Percentiles rank a stretch among this genome's conserved stretches.
These are phyloP conservation scores for Xanthia icteritia DNA, from an alignment of 2,888 invertebrate genomes.

Conservation along the genomic window DNA sequence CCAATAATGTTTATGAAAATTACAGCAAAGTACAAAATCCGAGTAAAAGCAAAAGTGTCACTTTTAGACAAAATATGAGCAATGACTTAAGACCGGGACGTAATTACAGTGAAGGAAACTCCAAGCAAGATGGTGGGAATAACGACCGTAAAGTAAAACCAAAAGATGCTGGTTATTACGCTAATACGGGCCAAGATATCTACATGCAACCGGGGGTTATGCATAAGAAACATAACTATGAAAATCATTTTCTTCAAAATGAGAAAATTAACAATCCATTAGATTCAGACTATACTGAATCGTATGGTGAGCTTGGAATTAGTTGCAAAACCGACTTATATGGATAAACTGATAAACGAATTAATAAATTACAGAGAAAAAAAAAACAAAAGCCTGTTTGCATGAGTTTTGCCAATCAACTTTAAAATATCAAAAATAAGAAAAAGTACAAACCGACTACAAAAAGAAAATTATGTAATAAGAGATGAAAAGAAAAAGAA, in stretches of 20 bases:
- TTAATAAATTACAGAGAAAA: neutral
- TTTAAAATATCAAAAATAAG: too few species aligned
- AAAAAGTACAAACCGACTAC: neutral
- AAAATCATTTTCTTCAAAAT: slow-evolving; percentile 1
- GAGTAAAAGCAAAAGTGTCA: slow-evolving; percentile 19
- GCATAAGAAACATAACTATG: neutral
- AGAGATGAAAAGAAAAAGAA: neutral
- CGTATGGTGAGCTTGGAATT: slow-evolving; percentile 2
- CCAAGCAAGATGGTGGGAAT: neutral
- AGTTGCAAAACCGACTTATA: slow-evolving; percentile 19
- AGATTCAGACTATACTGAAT: slow-evolving; percentile 25
- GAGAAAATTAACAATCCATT: neutral
- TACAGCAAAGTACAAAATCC: neutral
- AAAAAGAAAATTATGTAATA: neutral
- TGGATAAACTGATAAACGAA: slow-evolving; percentile 2
- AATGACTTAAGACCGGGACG: neutral
- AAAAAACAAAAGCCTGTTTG: neutral
- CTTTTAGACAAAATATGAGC: slow-evolving; percentile 17
- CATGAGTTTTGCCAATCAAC: neutral
- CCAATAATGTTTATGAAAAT: neutral
- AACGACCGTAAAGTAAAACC: neutral
- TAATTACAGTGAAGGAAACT: neutral
- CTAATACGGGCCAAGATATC: neutral
- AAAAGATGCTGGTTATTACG: neutral
- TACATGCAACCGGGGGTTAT: neutral